Evolutionary conservation across 2,797 vertebrate species (phyloP), one percentile per base, ranked within the genome.

Genomic region (Sphenodon punctatus): DNA sequence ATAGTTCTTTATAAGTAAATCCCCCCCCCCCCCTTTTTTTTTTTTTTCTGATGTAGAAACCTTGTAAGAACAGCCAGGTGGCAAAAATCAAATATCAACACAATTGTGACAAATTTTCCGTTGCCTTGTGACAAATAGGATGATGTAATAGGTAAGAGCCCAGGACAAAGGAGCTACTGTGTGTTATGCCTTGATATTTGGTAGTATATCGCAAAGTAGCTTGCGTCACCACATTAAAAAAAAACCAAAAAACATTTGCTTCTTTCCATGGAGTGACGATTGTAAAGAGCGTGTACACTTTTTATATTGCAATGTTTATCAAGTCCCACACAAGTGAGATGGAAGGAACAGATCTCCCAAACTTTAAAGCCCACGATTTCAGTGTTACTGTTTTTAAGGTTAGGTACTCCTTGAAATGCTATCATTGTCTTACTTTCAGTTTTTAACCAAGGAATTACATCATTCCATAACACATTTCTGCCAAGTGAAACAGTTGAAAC

Each of bases 401-500:
- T 69, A 80, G 17, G 25, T 22, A 48, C 59, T 3, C 48, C 19
- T 32, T 76, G 53, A 75, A 84, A 77, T 7, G 66, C 42, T 80
- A 67, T 61, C 45, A 23, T 67, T 34, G n/a, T 48, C n/a, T 49
- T 72, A 17, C 34, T 85, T 38, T 42, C 59, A 23, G 43, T 11
- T 87, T 82, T 87, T 81, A 45, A 89, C 76, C 66, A 88, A 73
- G 67, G 76, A 36, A 36, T 58, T 45, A 65, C 77, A 70, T 89
- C 1, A 76, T 82, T 92, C 89, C 81, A 70, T 89, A 87, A 68
- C 48, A 45, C 41, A 11, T 71, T 20, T 82, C 64, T 81, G 82
- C 86, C 89, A 90, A 91, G 60, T 69, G 75, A 90, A 93, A 81
- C 55, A 87, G 71, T 80, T 58, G 41, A 89, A 84, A 45, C 87